phyloP scores from a whole-genome alignment of 2,888 invertebrate genomes.

The Lepidochitona cinerea region DNA sequence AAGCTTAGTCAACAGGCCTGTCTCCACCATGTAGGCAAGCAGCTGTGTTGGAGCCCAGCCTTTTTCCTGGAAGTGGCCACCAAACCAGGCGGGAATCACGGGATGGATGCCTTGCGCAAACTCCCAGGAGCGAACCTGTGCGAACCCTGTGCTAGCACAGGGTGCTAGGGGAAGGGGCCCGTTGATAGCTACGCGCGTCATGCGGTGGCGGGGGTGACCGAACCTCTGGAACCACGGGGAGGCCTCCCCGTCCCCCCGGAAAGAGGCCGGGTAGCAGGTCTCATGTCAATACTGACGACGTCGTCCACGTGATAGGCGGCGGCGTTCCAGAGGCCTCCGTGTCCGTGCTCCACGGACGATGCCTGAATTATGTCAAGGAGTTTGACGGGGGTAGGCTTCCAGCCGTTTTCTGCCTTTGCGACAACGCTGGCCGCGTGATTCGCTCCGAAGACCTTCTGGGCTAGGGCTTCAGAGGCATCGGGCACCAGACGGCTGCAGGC shows the following conservation, averaged over 20 bases:
- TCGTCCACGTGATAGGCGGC: background rate
- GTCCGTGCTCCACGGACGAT: background rate
- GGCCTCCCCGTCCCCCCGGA: constrained; percentile 5
- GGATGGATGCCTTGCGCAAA: constrained; percentile 2
- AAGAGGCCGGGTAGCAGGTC: constrained; percentile 6
- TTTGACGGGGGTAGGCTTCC: background rate
- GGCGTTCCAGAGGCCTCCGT: background rate
- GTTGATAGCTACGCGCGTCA: constrained; percentile 9
- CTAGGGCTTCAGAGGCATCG: background rate
- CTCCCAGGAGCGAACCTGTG: background rate
- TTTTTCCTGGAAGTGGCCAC: too few relatives aligned
- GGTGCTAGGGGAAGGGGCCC: background rate
- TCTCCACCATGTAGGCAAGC: constrained; percentile 9
- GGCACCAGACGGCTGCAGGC: background rate
- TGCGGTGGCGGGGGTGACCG: constrained; percentile 3
- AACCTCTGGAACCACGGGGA: constrained; percentile 7
- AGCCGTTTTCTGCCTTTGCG: background rate
- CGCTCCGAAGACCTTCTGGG: background rate
- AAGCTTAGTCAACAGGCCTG: background rate
- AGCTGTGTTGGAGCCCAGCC: constrained; percentile 12
- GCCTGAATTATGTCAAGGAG: background rate
- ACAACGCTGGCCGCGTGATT: background rate
- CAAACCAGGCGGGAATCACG: constrained; percentile 6
- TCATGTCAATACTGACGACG: constrained; percentile 10
- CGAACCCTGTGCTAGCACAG: background rate